Conservation (phyloP, 1,140 invertebrate genomes). For the Drusus annulatus region DNA sequence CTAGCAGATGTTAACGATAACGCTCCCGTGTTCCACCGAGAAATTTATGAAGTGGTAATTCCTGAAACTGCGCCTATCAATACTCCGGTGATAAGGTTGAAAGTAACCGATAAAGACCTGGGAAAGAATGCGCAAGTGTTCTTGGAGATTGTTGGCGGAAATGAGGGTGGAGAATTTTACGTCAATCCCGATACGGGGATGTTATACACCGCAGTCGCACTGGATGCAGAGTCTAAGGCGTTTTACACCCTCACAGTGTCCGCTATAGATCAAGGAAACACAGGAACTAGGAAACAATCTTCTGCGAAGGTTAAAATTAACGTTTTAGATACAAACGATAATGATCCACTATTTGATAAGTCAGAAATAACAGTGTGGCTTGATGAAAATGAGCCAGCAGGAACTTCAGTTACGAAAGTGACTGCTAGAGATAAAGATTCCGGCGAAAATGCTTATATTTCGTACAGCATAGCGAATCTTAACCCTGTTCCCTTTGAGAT, state of each 20-base stretch:
- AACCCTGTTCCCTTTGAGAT: conserved; percentile 94
- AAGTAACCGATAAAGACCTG: conserved; percentile 88
- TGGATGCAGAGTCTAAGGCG: conserved; percentile 92
- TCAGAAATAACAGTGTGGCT: conserved; percentile 77
- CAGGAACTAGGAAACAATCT: conserved; percentile 86
- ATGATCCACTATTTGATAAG: conserved; percentile 89
- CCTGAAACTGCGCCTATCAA: conserved; percentile 91
- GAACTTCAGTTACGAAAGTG: conserved; percentile 86
- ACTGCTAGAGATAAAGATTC: conserved; percentile 90
- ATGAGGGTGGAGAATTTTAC: conserved; percentile 90
- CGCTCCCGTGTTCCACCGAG: conserved; percentile 89
- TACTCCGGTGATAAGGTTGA: conserved; percentile 88
- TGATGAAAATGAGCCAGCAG: conserved; percentile 91
- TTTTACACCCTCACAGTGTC: conserved; percentile 94
- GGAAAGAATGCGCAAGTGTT: conserved; percentile 88
- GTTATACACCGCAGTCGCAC: conserved; percentile 84
- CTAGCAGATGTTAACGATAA: conserved; percentile 90
- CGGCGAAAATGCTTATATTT: conserved; percentile 95
- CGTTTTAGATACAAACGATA: conserved; percentile 92
- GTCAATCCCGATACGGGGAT: conserved; percentile 92
- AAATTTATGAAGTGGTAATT: conserved; percentile 90
- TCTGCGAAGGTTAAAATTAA: conserved; percentile 92
- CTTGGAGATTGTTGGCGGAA: conserved; percentile 92
- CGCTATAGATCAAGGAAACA: conserved; percentile 90
- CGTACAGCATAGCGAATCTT: conserved; percentile 93